phyloP scores from a whole-genome alignment of 1,140 invertebrate species.

The Macrobrachium rosenbergii region DNA sequence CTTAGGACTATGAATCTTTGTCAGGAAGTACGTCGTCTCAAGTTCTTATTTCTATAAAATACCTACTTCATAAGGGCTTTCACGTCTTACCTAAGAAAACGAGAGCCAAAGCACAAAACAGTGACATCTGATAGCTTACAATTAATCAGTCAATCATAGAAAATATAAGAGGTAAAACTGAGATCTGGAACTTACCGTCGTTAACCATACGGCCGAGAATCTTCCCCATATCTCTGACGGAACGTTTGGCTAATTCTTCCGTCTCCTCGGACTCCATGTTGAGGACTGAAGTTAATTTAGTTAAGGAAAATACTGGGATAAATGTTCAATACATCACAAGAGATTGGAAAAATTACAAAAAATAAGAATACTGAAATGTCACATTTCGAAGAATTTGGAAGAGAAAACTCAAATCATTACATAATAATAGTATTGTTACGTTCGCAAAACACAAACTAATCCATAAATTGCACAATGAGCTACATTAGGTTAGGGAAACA shows the following conservation, averaged over 20 bases:
- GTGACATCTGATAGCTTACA: not conserved
- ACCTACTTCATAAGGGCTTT: no score
- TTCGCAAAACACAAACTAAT: not conserved
- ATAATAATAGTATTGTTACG: not conserved
- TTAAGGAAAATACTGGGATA: constrained; percentile 24
- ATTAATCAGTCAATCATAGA: not conserved
- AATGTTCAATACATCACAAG: not conserved
- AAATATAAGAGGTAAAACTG: not conserved
- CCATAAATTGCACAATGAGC: no score
- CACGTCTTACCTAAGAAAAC: no score
- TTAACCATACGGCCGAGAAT: constrained; percentile 25
- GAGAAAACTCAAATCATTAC: no score
- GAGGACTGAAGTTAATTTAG: constrained; percentile 26
- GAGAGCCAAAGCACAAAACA: no score
- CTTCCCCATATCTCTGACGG: constrained; percentile 38
- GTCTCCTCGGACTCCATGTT: constrained; percentile 24
- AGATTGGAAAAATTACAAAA: not conserved
- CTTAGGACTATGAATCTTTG: no score
- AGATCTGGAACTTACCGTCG: constrained; percentile 36
- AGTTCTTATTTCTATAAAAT: no score
- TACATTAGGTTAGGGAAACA: no score
- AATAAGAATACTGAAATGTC: not conserved
- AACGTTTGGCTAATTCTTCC: constrained; percentile 39
- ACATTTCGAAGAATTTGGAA: not conserved
- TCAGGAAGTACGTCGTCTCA: no score